Conservation (phyloP, 2,113 vertebrate species). For the Puma concolor region DNA sequence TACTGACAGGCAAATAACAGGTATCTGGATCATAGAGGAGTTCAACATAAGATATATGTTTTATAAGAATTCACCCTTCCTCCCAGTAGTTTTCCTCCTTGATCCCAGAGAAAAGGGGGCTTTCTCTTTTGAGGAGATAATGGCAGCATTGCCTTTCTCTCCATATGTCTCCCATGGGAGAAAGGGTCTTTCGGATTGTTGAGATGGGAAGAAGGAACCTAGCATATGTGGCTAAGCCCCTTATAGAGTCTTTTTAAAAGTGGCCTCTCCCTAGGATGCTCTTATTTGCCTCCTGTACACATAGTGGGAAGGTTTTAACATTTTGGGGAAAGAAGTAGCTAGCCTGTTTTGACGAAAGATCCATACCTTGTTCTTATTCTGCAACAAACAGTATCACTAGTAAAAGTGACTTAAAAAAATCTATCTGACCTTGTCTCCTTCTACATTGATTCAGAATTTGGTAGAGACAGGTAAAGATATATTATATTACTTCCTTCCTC, state of each 20-base stretch:
- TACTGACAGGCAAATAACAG: not conserved
- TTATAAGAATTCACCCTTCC: not conserved
- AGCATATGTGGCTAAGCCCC: not conserved
- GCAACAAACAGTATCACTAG: not conserved
- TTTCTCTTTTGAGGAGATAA: not conserved
- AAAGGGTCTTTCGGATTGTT: not conserved
- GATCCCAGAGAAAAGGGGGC: not conserved
- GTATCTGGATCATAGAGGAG: not conserved
- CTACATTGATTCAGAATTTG: not conserved
- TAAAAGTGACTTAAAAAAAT: not conserved
- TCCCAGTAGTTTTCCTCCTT: not conserved
- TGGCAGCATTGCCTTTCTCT: not conserved
- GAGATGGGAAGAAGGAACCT: not conserved
- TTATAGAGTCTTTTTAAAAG: not conserved
- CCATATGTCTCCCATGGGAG: not conserved
- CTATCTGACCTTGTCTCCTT: not conserved
- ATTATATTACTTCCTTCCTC: not conserved
- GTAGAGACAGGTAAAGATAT: not conserved
- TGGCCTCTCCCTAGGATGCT: not conserved
- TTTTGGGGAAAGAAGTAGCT: not conserved
- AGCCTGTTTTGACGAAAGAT: not conserved
- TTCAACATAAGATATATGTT: not conserved
- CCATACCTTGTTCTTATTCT: not conserved
- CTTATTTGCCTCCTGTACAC: not conserved
- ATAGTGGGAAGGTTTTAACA: not conserved